Conservation (phyloP, 2,797 vertebrate genomes). For the Gymnothorax javanicus region DNA sequence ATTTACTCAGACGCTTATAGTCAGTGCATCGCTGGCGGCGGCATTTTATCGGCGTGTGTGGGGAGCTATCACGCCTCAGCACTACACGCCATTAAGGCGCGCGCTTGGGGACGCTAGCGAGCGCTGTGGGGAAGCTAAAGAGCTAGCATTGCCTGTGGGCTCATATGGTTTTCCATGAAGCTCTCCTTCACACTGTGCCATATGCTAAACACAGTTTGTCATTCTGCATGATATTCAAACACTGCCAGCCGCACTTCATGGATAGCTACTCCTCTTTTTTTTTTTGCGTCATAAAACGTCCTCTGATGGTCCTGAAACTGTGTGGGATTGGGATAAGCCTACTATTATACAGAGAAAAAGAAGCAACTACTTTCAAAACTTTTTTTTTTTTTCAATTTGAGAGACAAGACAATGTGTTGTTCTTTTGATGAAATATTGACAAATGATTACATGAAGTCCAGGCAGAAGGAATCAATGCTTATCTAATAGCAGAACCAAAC, state of each 20-base stretch:
- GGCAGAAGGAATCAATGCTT: not conserved
- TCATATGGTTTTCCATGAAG: not conserved
- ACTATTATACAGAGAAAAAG: not conserved
- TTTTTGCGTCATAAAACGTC: not conserved
- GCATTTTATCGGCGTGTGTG: conserved; percentile 43
- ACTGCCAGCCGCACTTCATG: not conserved
- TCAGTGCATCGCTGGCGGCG: conserved; percentile 45
- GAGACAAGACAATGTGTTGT: not conserved
- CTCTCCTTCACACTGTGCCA: not conserved
- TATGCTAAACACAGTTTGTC: not conserved
- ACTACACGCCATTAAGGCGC: conserved; percentile 42
- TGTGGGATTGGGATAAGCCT: not conserved
- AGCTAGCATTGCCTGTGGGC: not conserved
- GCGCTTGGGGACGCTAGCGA: not conserved
- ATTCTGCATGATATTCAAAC: not conserved
- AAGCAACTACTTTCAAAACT: not conserved
- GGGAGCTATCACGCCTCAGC: conserved; percentile 38
- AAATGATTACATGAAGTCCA: not conserved
- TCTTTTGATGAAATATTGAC: conserved; percentile 21
- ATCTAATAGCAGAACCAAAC: conserved; percentile 15
- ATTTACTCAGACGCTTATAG: conserved; percentile 45
- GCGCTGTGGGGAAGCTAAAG: not conserved
- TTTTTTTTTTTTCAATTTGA: not conserved
- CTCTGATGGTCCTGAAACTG: not conserved
- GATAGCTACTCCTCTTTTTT: not conserved